A percentile compares a stretch with the other conserved stretches of the same genome.
These are phyloP conservation scores for Uloborus diversus DNA, from an alignment of 1,140 invertebrate species.

Conservation along the genomic window DNA sequence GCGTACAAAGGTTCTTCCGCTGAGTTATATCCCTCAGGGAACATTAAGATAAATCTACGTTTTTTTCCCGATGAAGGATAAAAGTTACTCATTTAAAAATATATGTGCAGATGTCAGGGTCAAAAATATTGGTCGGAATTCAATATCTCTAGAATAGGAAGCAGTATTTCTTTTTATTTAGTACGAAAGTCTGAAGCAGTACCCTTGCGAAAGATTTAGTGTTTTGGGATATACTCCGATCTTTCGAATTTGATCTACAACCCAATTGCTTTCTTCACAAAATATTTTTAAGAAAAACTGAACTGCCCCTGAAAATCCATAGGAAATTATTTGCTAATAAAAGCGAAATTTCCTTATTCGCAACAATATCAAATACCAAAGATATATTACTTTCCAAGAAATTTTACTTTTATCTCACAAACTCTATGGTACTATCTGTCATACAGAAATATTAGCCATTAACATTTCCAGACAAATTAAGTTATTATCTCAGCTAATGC, in stretches of 20 bases:
- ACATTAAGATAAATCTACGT: slow-evolving; percentile 26
- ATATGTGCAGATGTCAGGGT: slow-evolving; percentile 45
- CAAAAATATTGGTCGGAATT: slow-evolving; percentile 35
- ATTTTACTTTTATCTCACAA: no score
- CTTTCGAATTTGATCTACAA: neutral
- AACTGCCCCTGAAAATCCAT: no score
- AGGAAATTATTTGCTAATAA: no score
- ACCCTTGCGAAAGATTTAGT: neutral
- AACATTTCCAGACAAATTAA: no score
- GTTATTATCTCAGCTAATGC: no score
- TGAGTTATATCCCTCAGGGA: slow-evolving; percentile 36
- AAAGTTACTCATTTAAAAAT: slow-evolving; percentile 36
- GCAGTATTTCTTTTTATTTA: slow-evolving; percentile 6
- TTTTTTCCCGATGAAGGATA: slow-evolving; percentile 19
- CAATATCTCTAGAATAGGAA: slow-evolving; percentile 3
- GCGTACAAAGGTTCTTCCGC: neutral
- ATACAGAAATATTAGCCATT: no score
- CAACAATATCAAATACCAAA: no score
- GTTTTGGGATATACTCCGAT: neutral
- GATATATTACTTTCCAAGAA: no score
- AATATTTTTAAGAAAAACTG: neutral
- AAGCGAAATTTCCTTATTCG: no score
- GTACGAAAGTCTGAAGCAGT: neutral
- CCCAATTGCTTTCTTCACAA: neutral
- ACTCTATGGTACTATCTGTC: no score